Evolutionary conservation across 2,797 vertebrate genomes (phyloP), one percentile per base, ranked within the genome.

Genomic region (Ceryle rudis): DNA sequence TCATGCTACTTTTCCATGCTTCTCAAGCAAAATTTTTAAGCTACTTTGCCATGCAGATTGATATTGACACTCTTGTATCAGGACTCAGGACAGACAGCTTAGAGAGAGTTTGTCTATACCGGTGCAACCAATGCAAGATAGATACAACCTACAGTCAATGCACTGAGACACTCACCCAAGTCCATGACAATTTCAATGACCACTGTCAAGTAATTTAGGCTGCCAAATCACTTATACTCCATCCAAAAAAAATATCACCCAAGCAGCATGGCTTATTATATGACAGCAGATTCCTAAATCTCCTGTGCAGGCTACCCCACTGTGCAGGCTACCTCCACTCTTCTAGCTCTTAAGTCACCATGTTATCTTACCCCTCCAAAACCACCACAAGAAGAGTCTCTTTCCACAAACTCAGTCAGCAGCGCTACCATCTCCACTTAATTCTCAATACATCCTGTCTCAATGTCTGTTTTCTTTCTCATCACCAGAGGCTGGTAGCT

Each of bases 221-320:
- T 83, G 33, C 19, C 37, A 62, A 29, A 86, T 74, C 7, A 14
- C 18, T 81, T 14, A 3, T 2, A 15, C 0, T 62, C 9, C 2
- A 3, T 57, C 14, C n/a, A 67, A 61, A 67, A 61, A 67, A 87
- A 31, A 11, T 28, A 37, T n/a, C 35, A 49, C 15, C 19, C 9
- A 9, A 37, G 37, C 28, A 49, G 16, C 14, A 66, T 19, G 37
- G 26, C 8, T 71, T 87, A 18, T 67, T 22, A 47, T 54, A 44
- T 6, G 14, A 28, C 29, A 55, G 14, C 14, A 55, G 23, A 57
- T 44, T 73, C 47, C 20, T 78, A 67, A 49, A 22, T 35, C 10
- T 74, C 25, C 39, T 5, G 0, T 4, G 7, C 0, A 23, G 11
- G 58, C 1, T 58, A 67, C 15, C 17, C 35, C 6, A 19, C 3